Conservation (phyloP, 2,797 vertebrate species). For the Limosa lapponica region DNA sequence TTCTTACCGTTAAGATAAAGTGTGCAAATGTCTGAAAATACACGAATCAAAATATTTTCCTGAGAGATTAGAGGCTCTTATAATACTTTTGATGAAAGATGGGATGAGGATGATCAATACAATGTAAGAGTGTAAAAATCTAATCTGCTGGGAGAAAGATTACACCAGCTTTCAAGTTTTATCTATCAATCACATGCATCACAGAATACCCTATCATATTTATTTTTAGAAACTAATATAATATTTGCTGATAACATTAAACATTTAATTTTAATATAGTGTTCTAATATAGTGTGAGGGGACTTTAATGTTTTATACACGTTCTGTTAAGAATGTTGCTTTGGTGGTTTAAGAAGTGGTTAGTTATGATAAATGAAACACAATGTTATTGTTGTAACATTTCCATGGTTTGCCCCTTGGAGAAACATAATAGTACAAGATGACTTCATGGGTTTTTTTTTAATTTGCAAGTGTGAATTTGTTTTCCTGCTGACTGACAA, state of each 20-base stretch:
- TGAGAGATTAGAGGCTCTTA: background rate
- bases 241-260: background rate
- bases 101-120: background rate
- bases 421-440: background rate
- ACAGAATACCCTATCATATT: background rate
- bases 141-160: background rate
- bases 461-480: constrained; percentile 10
- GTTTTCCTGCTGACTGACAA: constrained; percentile 17
- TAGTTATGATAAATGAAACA: background rate
- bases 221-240: background rate
- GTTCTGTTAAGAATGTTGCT: background rate
- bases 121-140: background rate
- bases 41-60: background rate
- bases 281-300: background rate
- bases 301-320: background rate
- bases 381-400: background rate
- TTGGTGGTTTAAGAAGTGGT: background rate
- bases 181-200: background rate
- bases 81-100: background rate
- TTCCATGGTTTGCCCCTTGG: background rate
- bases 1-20: background rate
- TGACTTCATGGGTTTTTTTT: background rate
- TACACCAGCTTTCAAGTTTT: background rate
- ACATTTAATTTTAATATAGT: background rate
- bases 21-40: background rate